Base-by-base conservation (phyloP, 2,888 invertebrate genomes). In the Cryptophagus acutangulus region DNA sequence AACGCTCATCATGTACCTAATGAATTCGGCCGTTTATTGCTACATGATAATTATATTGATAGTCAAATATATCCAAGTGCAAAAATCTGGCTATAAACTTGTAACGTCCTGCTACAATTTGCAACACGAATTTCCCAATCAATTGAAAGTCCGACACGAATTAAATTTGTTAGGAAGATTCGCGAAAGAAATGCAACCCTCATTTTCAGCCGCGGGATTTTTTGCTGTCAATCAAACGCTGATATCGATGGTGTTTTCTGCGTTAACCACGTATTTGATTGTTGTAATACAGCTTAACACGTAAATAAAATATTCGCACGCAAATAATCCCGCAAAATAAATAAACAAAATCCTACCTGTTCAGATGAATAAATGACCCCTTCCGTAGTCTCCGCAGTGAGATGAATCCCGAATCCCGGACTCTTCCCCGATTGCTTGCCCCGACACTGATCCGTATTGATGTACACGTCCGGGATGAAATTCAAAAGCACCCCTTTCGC, bases 401-500 rank as follows among this genome's bases (percentile, higher is more conserved):
- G 71, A 57, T 86, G 87, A 43, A 96, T 74, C 0, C 96, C 96
- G 71, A 87, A 99, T 0, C 95, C 88, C 1, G 91, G 87, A 51
- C 88, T 87, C 66, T 87, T 90, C 45, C 97, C 96, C 3, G 92
- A 86, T 51, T 84, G 80, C 41, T 83, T 79, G 1, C 95, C 94
- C 61, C 85, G 85, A 52, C 85, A 81, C 65, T 92, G 92, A 71
- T 99, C 97, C 0, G 91, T 89, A 59, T 89, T 85, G 49, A 99
- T 90, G 64, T 91, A 99, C 40, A 99, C 86, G 66, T 99, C 97
- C 0, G 95, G 90, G 9, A 99, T 68, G 65, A 90, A 95, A 45
- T 93, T 86, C 2, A 94, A 73, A 69, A 97, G 78, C 4, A 90
- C 78, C 64, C 89, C 87, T 71, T 97, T 95, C 1, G 96, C 89